phyloP scores from a whole-genome alignment of 2,797 vertebrate genomes.

The Gallinago solitaria region DNA sequence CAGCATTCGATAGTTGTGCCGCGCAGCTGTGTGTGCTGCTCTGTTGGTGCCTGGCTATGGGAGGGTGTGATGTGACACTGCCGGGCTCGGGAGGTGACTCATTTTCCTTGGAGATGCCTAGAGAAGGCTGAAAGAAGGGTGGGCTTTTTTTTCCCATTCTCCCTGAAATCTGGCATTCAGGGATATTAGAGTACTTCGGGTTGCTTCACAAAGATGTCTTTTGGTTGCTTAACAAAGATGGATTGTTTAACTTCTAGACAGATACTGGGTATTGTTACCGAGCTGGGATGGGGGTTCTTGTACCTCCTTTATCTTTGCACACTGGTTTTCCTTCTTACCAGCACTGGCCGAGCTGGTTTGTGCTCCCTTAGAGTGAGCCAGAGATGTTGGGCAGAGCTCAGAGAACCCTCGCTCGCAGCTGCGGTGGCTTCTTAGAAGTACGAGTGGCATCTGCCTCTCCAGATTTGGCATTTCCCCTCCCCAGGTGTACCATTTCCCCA shows the following conservation, averaged over 20 bases:
- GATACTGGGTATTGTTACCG: not conserved
- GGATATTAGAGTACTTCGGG: not conserved
- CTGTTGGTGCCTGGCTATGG: not conserved
- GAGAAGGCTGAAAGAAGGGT: not conserved
- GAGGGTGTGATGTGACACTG: not conserved
- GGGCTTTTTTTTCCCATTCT: not conserved
- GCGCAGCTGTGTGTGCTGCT: accelerated
- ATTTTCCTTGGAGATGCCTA: not conserved
- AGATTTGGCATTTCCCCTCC: not conserved
- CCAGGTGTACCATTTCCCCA: not conserved
- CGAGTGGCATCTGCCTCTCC: no score
- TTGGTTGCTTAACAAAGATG: not conserved
- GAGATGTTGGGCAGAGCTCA: not conserved
- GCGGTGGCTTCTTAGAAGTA: not conserved
- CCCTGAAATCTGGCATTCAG: not conserved
- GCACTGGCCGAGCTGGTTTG: not conserved
- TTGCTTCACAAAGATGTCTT: not conserved
- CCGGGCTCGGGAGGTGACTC: not conserved
- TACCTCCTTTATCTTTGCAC: not conserved
- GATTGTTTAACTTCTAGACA: not conserved
- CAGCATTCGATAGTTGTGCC: not conserved
- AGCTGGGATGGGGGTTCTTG: not conserved
- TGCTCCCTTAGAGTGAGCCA: not conserved
- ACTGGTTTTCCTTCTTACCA: not conserved
- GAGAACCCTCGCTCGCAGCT: not conserved